These are phyloP conservation scores for Acanthisitta chloris DNA, from an alignment of 2,113 vertebrate species.

Conservation along the genomic window DNA sequence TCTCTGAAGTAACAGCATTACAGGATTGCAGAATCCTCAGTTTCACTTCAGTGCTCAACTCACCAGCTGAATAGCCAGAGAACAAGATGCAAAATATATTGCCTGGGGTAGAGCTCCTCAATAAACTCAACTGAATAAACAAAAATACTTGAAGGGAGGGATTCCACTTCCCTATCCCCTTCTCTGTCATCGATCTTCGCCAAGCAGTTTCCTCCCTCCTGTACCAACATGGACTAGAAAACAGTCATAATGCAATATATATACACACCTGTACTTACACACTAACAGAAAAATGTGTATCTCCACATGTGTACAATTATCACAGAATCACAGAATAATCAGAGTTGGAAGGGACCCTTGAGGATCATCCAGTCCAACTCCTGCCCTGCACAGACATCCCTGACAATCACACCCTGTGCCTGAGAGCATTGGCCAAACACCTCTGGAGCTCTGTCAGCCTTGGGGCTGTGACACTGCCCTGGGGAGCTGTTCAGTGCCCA, in stretches of 20 bases:
- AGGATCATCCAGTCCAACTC: too few relatives aligned
- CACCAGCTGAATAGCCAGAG: background rate
- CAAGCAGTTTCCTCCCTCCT: background rate
- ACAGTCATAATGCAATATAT: background rate
- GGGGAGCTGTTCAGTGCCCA: too few relatives aligned
- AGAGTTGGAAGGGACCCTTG: too few relatives aligned
- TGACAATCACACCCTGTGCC: too few relatives aligned
- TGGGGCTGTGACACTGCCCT: too few relatives aligned
- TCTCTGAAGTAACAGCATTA: background rate
- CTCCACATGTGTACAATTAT: too few relatives aligned
- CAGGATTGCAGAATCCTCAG: background rate
- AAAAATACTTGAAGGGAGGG: background rate
- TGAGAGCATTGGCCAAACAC: too few relatives aligned
- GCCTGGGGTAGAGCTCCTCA: background rate
- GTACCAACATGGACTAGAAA: rapidly evolving
- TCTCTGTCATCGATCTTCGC: background rate
- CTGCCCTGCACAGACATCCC: too few relatives aligned
- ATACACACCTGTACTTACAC: too few relatives aligned
- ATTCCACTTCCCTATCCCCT: background rate
- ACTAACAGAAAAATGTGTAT: too few relatives aligned
- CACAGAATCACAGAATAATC: too few relatives aligned
- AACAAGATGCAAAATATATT: background rate
- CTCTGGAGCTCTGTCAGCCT: too few relatives aligned
- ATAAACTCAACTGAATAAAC: background rate
- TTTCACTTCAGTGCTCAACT: background rate